phyloP scores from a whole-genome alignment of 1,140 invertebrate species.

The Ceratina calcarata region DNA sequence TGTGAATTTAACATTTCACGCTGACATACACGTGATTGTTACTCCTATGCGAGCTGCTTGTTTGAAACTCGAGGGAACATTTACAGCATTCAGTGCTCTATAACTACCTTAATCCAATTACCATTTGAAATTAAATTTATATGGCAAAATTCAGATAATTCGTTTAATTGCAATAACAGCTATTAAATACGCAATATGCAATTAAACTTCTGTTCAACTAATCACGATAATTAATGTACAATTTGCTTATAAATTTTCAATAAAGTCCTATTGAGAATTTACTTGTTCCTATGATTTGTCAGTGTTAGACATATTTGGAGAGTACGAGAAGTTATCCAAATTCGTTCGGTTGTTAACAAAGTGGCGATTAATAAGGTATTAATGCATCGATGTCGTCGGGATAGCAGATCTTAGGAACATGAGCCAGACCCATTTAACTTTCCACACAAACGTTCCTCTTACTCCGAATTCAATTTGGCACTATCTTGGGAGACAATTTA shows the following conservation, averaged over 20 bases:
- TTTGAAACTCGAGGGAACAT: neutral
- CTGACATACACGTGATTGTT: neutral
- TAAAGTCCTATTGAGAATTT: too few relatives aligned
- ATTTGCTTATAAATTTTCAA: too few relatives aligned
- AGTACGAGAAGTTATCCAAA: neutral
- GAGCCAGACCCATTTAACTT: slow-evolving; percentile 35
- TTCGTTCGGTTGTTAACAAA: slow-evolving; percentile 11
- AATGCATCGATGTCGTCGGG: slow-evolving; percentile 24
- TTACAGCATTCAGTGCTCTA: neutral
- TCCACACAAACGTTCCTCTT: slow-evolving; percentile 1
- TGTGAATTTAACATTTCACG: neutral
- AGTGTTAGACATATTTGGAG: neutral
- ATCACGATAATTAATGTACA: neutral
- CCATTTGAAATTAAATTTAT: neutral
- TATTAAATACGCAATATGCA: neutral
- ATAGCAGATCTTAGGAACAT: neutral
- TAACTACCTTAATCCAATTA: neutral
- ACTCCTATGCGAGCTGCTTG: neutral
- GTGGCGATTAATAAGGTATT: slow-evolving; percentile 27
- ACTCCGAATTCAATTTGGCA: slow-evolving; percentile 30
- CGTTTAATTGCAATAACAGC: neutral
- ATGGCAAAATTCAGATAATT: neutral
- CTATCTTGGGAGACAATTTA: slow-evolving; percentile 27
- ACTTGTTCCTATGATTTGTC: too few relatives aligned
- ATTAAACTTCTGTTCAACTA: neutral